Base-by-base conservation (phyloP, 2,113 vertebrate species). In the Psilopsiagon aurifrons region DNA sequence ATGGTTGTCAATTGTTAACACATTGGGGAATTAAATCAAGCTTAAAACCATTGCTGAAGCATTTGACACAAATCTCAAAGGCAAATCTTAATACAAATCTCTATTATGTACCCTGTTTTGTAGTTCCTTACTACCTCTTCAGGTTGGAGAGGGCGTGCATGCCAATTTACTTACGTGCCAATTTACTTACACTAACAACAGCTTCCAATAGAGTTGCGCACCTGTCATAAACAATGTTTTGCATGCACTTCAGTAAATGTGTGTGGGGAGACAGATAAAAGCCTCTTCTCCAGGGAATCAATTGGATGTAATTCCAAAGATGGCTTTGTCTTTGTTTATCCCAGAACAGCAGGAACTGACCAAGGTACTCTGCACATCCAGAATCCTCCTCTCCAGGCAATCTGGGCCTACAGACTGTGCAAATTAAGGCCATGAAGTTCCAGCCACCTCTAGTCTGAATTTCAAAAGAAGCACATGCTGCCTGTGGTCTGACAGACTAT, bases 1-100 rank as follows among this genome's bases (percentile, higher is more conserved):
- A 63, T 39, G 20, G 5, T 46, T 93, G 19, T 79, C 86, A 83
- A 41, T 37, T 91, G 59, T 70, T 86, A 90, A 81, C 55, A 81
- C 35, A 80, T 67, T 71, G 83, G 47, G 47, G 64, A 88, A 92
- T 81, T 94, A 81, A 90, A 88, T 83, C 71, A 92, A 90, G 76
- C 51, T 90, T 93, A 67, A 89, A 90, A 71, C 35, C 47, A 55
- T 24, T 78, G 80, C 29, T n/a, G 51, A 89, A 86, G 46, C 54
- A 81, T 74, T 90, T 95, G 71, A 63, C 29, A 55, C 44, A 64
- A 94, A 55, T 46, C 80, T 85, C 57, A 68, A 68, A 82, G 23
- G 55, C 46, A 86, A 75, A 84, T 78, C 24, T 68, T 37, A 76
- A 68, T 39, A 39, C 37, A 73, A 41, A n/a, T 73, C 37, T 86